phyloP scores from a whole-genome alignment of 2,113 vertebrate genomes.

The Onychorhynchus coronatus region DNA sequence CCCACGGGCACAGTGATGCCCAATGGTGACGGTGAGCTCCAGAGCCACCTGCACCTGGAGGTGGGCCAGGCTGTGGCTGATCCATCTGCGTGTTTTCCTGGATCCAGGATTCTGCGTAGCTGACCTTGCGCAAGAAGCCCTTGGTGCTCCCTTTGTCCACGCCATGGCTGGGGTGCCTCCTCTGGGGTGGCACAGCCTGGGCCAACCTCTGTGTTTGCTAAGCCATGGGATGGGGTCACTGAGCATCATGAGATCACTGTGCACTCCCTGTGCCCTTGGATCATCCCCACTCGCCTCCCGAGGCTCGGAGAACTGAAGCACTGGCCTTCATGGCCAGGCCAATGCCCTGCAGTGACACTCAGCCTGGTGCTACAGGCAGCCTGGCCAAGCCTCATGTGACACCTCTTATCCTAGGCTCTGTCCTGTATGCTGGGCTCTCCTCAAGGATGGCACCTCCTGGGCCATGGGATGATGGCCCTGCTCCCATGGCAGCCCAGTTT shows the following conservation, averaged over 20 bases:
- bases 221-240: not conserved
- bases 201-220: not conserved
- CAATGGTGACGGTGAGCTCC: rapidly evolving
- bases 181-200: not conserved
- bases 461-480: not conserved
- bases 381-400: not conserved
- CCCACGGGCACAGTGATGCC: not conserved
- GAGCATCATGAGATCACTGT: not conserved
- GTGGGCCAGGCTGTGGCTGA: not conserved
- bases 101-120: not conserved
- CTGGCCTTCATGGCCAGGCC: not conserved
- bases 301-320: rapidly evolving
- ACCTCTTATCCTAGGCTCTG: not conserved
- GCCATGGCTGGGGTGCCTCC: not conserved
- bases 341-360: not conserved
- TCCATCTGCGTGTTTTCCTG: not conserved
- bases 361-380: not conserved
- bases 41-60: not conserved
- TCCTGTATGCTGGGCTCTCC: rapidly evolving
- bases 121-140: conserved; percentile 24
- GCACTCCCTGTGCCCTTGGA: conserved; percentile 11
- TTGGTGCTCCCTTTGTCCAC: not conserved
- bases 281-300: rapidly evolving
- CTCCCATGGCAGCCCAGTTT: not conserved
- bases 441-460: rapidly evolving